phyloP scores from a whole-genome alignment of 2,113 vertebrate genomes.

The Sisor rabdophorus region DNA sequence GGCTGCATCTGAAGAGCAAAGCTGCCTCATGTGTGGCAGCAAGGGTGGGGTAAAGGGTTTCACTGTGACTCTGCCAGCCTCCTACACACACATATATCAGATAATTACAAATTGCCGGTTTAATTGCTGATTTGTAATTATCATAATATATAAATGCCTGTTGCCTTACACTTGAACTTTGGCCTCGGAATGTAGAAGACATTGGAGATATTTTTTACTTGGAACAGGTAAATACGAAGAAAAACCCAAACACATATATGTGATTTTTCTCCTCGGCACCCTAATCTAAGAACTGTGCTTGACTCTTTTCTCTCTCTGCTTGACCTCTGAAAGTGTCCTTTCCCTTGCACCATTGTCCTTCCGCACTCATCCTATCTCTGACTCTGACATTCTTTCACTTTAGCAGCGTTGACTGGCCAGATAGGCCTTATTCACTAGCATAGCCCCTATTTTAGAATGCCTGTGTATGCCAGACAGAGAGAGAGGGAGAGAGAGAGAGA shows the following conservation, averaged over 20 bases:
- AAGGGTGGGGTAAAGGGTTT: constrained; percentile 59
- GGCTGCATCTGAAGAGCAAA: constrained; percentile 66
- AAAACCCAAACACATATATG: not conserved
- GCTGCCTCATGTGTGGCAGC: constrained; percentile 74
- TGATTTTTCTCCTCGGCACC: not conserved
- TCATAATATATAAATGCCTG: not conserved
- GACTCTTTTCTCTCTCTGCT: constrained; percentile 50
- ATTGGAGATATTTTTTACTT: not conserved
- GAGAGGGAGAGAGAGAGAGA: not conserved
- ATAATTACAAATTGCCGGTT: not conserved
- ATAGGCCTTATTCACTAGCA: constrained; percentile 68
- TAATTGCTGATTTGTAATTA: not conserved
- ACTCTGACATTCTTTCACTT: constrained; percentile 77
- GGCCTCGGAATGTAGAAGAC: not conserved
- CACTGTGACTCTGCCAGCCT: constrained; percentile 52
- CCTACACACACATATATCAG: constrained; percentile 3
- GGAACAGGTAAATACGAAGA: not conserved
- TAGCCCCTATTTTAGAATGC: constrained; percentile 40
- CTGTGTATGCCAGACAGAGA: constrained; percentile 9
- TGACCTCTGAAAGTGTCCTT: constrained; percentile 70
- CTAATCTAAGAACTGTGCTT: constrained; percentile 25
- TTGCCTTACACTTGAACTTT: constrained; percentile 14
- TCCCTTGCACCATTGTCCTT: constrained; percentile 55
- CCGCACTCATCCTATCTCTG: constrained; percentile 73
- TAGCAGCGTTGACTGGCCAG: constrained; percentile 69